Base-by-base conservation (phyloP, 2,797 vertebrate species). In the Loris lydekkerianus region DNA sequence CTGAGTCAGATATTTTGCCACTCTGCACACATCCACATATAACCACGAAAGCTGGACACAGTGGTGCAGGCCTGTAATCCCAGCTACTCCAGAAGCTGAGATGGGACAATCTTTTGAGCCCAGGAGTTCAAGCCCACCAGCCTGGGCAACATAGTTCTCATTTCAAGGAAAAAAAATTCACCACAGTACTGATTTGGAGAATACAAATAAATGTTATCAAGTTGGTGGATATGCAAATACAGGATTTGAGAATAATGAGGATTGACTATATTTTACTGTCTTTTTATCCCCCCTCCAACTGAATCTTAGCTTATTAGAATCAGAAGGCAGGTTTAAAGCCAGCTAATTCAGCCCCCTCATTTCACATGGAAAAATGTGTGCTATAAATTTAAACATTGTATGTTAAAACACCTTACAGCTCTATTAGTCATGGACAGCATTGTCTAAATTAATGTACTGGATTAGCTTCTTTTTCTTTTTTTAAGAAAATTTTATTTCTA, bases 401-500 rank as follows among this genome's bases (percentile, higher is more conserved):
- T 58, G 9, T 85, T 80, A 87, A 46, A 87, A 37, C 6, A 67
- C 63, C 27, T 21, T 61, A n/a, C 49, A 95, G 25, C 10, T 23
- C 78, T 58, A 65, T 87, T 49, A 87, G 70, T 70, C 70, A 40
- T 29, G 40, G 21, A 7, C n/a, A 65, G 27, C 43, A 29, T 73
- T 65, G n/a, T 86, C 63, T 83, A 72, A 37, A 67, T 77, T 88
- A 95, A 46, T 67, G 34, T 25, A 61, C 31, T 53, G 2, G 65
- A 34, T 58, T 82, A 46, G 25, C n/a, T 25, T 73, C 88, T 31
- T 61, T 70, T 77, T 89, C 31, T 56, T 69, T 92, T 83, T 89
- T 69, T 8, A 72, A 67, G 89, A 78, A 23, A 43, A 43, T 81
- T 87, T 95, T 94, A 91, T 88, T 96, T 93, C 8, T 76, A 81